A percentile compares a stretch with the other conserved stretches of the same genome.
phyloP scores from a whole-genome alignment of 1,140 invertebrate species.

The Bursaphelenchus mucronatus region DNA sequence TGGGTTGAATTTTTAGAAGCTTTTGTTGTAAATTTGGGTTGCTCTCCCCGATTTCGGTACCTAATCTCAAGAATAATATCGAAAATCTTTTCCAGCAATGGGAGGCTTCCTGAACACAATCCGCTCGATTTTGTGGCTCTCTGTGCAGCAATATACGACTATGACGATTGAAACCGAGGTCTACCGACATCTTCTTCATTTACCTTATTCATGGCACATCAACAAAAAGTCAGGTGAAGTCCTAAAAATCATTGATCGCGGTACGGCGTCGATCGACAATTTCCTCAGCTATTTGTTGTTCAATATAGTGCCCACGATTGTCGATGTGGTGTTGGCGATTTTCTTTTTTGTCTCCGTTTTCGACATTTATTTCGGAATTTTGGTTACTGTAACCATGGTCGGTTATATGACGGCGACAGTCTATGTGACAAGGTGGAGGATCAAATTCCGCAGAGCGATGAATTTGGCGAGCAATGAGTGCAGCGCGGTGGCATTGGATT shows the following conservation, averaged over 20 bases:
- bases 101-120: slow-evolving; percentile 81
- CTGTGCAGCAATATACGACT: slow-evolving; percentile 88
- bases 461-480: slow-evolving; percentile 86
- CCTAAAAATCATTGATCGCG: slow-evolving; percentile 84
- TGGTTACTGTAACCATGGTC: slow-evolving; percentile 84
- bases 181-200: slow-evolving; percentile 55
- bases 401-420: slow-evolving; percentile 89
- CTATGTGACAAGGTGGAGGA: slow-evolving; percentile 86
- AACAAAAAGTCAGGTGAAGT: slow-evolving; percentile 90
- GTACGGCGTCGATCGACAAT: slow-evolving; percentile 88
- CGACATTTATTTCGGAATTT: slow-evolving; percentile 86
- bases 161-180: slow-evolving; percentile 73
- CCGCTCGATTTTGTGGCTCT: slow-evolving; percentile 85
- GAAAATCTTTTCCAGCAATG: slow-evolving; percentile 29
- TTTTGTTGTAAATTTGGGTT: slow-evolving; percentile 8
- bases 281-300: slow-evolving; percentile 72
- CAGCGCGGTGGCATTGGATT: slow-evolving; percentile 85
- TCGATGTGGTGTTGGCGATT: slow-evolving; percentile 87
- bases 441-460: slow-evolving; percentile 84
- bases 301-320: slow-evolving; percentile 79
- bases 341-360: slow-evolving; percentile 80
- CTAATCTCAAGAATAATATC: background rate
- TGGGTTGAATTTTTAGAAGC: slow-evolving; percentile 17
- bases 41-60: background rate
- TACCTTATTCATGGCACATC: slow-evolving; percentile 74